Evolutionary conservation across 92 coral and sea anemone genomes (phyloP), one percentile per base, ranked within the genome.

Genomic region (Porites rus): DNA sequence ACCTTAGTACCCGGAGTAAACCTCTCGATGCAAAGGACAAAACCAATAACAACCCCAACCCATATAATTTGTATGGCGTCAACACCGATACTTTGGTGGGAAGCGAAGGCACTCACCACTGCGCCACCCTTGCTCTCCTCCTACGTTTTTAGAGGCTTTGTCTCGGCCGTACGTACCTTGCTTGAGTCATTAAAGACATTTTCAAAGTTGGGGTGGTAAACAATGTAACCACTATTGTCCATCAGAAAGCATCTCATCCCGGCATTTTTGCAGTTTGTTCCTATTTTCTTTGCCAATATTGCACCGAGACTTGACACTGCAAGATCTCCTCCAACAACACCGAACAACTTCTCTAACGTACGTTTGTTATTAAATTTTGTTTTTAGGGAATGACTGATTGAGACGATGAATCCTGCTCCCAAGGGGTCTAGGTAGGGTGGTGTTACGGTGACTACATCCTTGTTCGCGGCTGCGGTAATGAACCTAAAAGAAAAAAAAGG

Each of bases 361-460:
- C 64, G 79, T 58, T 73, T 50, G 76, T 63, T 80, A 28, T 72
- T 64, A 8, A 60, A 67, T 46, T 69, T 7, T 65, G 87, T 66
- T 11, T 79, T 70, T 66, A 91, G 62, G 1, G 96, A 65, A 65
- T 93, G 94, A 31, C 91, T 88, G 59, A 90, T 61, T 6, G 92
- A 52, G 2, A 93, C 79, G 6, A 93, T 80, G 76, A 88, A 74
- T 8, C 96, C 96, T 6, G 96, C 92, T 0, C 96, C 96, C 6
- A 93, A 88, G 62, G 90, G 92, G 83, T 93, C 96, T 18, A 82
- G 77, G 85, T 93, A 93, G n/a, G 96, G 96, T 20, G 90, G 80
- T 71, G 94, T 91, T 31, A 93, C 18, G 11, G 84, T 72, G 46
- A 78, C 19, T 24, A 60, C 60, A 67, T 80, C 90, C 9, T 83